Percentiles rank a stretch among this genome's conserved stretches.
phyloP scores from a whole-genome alignment of 1,140 invertebrate genomes.

The Teleogryllus occipitalis region DNA sequence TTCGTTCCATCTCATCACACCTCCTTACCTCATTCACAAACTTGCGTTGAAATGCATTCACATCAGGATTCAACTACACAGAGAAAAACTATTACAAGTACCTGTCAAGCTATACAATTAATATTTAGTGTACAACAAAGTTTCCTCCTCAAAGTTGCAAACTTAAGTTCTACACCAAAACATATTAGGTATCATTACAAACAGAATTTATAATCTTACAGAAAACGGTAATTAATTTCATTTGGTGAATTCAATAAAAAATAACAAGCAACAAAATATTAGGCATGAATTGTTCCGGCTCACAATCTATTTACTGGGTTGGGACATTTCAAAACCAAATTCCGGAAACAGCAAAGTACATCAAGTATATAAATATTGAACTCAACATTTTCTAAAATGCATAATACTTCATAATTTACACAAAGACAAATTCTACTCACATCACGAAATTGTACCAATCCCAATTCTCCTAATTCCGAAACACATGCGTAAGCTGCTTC shows the following conservation, averaged over 20 bases:
- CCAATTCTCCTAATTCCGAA: conserved; percentile 84
- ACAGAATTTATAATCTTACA: not conserved
- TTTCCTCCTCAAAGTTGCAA: not conserved
- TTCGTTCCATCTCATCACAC: conserved; percentile 94
- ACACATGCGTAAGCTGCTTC: conserved; percentile 91
- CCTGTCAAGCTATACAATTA: not conserved
- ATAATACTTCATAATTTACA: not conserved
- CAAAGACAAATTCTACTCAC: conserved; percentile 48
- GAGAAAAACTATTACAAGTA: not conserved
- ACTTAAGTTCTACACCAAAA: not conserved
- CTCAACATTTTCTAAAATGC: not conserved
- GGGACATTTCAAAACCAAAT: too few species aligned
- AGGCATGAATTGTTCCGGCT: too few species aligned
- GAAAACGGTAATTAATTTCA: not conserved
- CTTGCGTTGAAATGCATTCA: conserved; percentile 92
- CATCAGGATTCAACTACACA: conserved; percentile 79
- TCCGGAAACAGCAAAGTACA: not conserved
- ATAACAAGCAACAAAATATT: not conserved
- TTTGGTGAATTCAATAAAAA: not conserved
- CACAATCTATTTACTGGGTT: too few species aligned
- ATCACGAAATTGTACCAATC: conserved; percentile 87
- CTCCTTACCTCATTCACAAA: conserved; percentile 91
- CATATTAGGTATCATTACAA: not conserved
- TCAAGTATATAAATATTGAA: not conserved
- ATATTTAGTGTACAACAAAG: not conserved